Base-by-base conservation (phyloP, 2,113 vertebrate genomes). In the Nesoenas mayeri region DNA sequence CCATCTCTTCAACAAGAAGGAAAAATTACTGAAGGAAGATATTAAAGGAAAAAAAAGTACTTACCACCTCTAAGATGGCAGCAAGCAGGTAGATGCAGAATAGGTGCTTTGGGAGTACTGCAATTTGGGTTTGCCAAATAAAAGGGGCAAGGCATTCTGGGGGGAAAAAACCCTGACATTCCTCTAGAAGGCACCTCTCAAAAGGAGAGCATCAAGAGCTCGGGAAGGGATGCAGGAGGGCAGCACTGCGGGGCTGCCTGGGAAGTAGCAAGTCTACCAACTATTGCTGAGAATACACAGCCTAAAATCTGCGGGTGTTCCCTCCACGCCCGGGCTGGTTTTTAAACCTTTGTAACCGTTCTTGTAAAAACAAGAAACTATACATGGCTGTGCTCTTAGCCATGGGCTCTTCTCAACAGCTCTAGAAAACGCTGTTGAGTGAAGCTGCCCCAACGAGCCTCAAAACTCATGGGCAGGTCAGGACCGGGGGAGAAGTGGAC, bases 1-100 rank as follows among this genome's bases (percentile, higher is more conserved):
- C 38, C 34, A 57, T 32, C 48, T 48, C 82, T 89, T 62, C 56
- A 62, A 47, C 47, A 5, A 9, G 4, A 58, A 26, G 15, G 42
- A 88, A 91, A 38, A 0, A 24, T 29, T 60, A 22, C 40, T 47
- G 70, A 65, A 88, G 32, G 24, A 72, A 73, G 19, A 50, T 28
- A 51, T 16, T 34, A 51, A 64, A 71, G 36, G 42, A 50, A 56
- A 48, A 40, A 21, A 17, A 61, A 77, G 53, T 92, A 96, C 95
- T 96, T 91, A 93, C 96, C 95, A 79, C 66, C 78, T 70, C 34
- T 86, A 91, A 95, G 82, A 53, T 72, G 44, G 77, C 65, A 87
- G 85, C 77, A 86, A 93, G 75, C 88, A 94, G 82, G 75, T 74
- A 81, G 71, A 14, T 84, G 92, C 57, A 90, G 73, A 61, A 81